phyloP scores from a whole-genome alignment of 2,113 vertebrate genomes.

The Rana temporaria region DNA sequence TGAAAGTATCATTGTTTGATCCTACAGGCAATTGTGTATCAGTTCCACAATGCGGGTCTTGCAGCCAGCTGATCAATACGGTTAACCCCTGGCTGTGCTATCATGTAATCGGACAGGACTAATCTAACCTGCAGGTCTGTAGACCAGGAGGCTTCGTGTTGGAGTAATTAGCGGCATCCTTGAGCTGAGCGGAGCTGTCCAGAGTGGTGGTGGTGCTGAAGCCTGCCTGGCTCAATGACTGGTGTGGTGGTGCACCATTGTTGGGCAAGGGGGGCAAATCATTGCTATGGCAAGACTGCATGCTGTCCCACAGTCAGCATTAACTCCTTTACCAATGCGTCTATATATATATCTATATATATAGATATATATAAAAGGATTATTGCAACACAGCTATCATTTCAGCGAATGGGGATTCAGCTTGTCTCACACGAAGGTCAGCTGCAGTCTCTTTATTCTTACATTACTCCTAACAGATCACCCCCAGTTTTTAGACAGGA shows the following conservation, averaged over 20 bases:
- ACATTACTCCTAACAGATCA: neutral
- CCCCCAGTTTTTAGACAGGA: neutral
- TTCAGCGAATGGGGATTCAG: neutral
- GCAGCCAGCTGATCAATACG: neutral
- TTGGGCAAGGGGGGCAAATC: neutral
- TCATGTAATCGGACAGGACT: neutral
- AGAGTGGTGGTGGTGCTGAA: neutral
- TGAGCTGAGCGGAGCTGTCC: neutral
- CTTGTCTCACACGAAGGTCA: conserved; percentile 46
- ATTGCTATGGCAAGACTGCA: neutral
- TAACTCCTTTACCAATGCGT: neutral
- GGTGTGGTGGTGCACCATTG: conserved; percentile 20
- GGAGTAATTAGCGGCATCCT: conserved; percentile 5
- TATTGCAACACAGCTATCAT: neutral
- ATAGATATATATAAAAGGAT: neutral
- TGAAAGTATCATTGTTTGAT: neutral
- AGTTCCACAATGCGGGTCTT: neutral
- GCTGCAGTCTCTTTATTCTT: conserved; percentile 10
- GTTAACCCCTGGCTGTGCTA: neutral
- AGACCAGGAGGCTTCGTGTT: neutral
- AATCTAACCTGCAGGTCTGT: neutral
- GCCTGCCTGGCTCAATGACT: neutral
- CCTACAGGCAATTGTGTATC: neutral
- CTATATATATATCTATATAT: neutral
- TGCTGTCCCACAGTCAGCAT: neutral